Evolutionary conservation across 2,797 vertebrate genomes (phyloP).

Genomic region (Liparis tanakae): DNA sequence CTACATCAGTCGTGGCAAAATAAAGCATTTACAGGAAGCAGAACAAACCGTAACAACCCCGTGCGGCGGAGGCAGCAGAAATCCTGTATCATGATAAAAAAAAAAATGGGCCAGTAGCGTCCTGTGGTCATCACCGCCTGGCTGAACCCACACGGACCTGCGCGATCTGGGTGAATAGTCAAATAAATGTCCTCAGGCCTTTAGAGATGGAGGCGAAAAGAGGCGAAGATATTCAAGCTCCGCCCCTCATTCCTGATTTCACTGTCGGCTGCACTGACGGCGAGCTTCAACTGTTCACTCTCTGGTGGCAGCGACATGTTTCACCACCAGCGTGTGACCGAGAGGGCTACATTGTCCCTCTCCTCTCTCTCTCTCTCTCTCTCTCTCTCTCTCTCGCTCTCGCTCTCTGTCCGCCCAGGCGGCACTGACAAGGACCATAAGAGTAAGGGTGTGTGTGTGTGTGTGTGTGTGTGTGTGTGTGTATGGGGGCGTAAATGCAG

Average conservation of each 20-base stretch:
- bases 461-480: no score
- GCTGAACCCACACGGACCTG: background rate
- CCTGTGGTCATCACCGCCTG: background rate
- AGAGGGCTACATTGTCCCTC: conserved; percentile 38
- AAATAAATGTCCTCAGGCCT: conserved; percentile 5
- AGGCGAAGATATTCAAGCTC: background rate
- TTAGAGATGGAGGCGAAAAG: no score
- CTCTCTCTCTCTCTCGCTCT: background rate
- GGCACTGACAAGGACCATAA: conserved; percentile 34
- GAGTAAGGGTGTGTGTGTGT: no score
- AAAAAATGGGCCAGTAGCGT: conserved; percentile 5
- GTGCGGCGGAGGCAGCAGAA: conserved; percentile 5
- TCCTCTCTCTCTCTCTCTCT: conserved; percentile 18
- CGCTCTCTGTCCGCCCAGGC: conserved; percentile 15
- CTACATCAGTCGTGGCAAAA: conserved; percentile 25
- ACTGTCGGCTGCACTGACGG: conserved; percentile 4
- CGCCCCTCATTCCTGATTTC: background rate
- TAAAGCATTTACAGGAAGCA: conserved; percentile 6
- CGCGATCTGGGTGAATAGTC: conserved; percentile 1
- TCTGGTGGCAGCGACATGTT: conserved; percentile 47
- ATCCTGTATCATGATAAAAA: conserved; percentile 35
- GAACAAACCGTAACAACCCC: background rate
- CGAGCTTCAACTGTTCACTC: conserved; percentile 32
- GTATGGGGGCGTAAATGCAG: conserved; percentile 12
- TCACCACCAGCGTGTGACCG: conserved; percentile 8